Evolutionary conservation across 2,797 vertebrate genomes (phyloP), one percentile per base, ranked within the genome.

Genomic region (Paguma larvata): DNA sequence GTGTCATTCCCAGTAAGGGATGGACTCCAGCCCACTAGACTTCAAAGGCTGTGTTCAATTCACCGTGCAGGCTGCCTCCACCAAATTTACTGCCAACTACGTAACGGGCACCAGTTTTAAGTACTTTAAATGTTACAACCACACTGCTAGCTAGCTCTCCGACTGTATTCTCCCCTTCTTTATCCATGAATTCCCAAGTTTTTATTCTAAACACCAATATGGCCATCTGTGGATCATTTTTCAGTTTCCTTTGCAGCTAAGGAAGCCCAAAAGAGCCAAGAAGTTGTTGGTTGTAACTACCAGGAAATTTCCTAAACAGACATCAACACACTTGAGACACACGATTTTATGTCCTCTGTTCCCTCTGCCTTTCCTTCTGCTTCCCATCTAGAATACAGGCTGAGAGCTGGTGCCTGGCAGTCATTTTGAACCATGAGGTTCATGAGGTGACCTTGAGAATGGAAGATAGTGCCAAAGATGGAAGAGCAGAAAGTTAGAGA

Each of bases 61-160:
- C 23, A 12, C 16, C 59, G 68, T 9, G 6, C 46, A 80, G 56
- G 19, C 85, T 88, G 6, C 46, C 51, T 92, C 41, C 67, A 85
- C 44, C 30, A 83, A n/a, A 63, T 78, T 94, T 86, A 77, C 3
- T 56, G 30, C 10, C 34, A 86, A 77, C 14, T 34, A 68, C 59
- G 19, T 82, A 86, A 97, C 8, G 63, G 32, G 32, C 48, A 94
- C 62, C 25, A n/a, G 51, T 79, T 80, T 92, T n/a, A 63, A 93
- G n/a, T 34, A 83, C 63, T 91, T 91, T 44, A 72, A 91, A 44
- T 70, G 15, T 83, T 90, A 68, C 4, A 68, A 27, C 34, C 89
- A 95, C 32, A 73, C 65, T 46, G 2, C 41, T 70, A 32, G 32
- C 30, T 79, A 90, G 56, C 34, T 65, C 21, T 32, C 9, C 38